Conservation (phyloP, 2,797 vertebrate genomes). For the Austrolebias charrua region DNA sequence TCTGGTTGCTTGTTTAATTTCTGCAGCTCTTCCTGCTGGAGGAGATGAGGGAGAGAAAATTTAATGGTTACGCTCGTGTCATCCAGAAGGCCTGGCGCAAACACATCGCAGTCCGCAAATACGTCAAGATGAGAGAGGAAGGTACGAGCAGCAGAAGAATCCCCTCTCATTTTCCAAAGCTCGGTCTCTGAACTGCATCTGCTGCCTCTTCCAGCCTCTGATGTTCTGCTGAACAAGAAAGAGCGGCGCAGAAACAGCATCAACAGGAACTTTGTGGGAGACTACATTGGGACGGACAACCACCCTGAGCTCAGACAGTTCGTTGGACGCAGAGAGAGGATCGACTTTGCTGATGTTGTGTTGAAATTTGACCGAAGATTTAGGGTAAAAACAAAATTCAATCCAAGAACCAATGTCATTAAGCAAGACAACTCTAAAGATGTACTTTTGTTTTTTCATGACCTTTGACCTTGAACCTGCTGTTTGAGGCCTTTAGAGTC, state of each 20-base stretch:
- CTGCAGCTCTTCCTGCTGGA: conserved; percentile 84
- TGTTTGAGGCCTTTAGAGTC: no score
- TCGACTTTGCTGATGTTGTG: conserved; percentile 84
- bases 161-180: no score
- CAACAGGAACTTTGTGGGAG: conserved; percentile 86
- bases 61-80: conserved; percentile 81
- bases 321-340: conserved; percentile 81
- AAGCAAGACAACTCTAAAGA: no score
- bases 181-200: background rate
- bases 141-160: conserved; percentile 61
- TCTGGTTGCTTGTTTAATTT: background rate
- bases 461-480: no score
- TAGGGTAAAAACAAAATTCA: conserved; percentile 64
- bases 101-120: conserved; percentile 84
- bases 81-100: conserved; percentile 89
- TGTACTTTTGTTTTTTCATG: no score
- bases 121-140: conserved; percentile 86
- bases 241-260: conserved; percentile 84
- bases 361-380: conserved; percentile 84
- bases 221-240: conserved; percentile 85
- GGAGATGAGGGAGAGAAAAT: conserved; percentile 88
- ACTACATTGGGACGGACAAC: conserved; percentile 83
- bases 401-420: no score
- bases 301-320: conserved; percentile 83
- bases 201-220: conserved; percentile 74